These are phyloP conservation scores for Phalacrocorax brasilianus DNA, from an alignment of 2,113 vertebrate species.

Conservation along the genomic window DNA sequence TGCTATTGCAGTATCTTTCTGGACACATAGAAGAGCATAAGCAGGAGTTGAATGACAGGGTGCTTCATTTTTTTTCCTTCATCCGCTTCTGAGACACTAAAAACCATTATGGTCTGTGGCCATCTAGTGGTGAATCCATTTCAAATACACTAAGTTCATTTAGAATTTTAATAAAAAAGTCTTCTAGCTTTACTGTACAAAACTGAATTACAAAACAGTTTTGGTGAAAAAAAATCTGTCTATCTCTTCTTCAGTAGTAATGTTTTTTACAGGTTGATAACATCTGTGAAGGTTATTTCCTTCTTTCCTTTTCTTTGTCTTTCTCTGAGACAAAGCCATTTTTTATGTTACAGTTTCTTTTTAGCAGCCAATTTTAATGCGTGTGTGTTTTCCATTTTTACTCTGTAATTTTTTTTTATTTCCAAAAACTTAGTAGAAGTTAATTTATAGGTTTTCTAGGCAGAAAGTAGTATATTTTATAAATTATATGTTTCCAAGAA, in stretches of 20 bases:
- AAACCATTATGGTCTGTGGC: background rate
- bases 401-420: background rate
- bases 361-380: background rate
- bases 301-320: background rate
- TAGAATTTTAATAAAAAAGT: background rate
- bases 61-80: background rate
- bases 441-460: background rate
- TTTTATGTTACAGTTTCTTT: background rate
- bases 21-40: background rate
- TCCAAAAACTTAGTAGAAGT: background rate
- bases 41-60: background rate
- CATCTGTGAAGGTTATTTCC: background rate
- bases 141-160: background rate
- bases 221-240: background rate
- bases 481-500: background rate
- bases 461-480: background rate
- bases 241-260: background rate
- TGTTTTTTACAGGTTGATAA: background rate
- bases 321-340: background rate
- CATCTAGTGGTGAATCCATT: constrained; percentile 48
- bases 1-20: background rate
- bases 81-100: background rate
- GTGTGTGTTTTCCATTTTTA: background rate
- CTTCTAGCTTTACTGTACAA: background rate
- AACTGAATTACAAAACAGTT: background rate